These are phyloP conservation scores for Neolamprologus caudopunctatus DNA, from an alignment of 2,113 vertebrate genomes.

Conservation along the genomic window DNA sequence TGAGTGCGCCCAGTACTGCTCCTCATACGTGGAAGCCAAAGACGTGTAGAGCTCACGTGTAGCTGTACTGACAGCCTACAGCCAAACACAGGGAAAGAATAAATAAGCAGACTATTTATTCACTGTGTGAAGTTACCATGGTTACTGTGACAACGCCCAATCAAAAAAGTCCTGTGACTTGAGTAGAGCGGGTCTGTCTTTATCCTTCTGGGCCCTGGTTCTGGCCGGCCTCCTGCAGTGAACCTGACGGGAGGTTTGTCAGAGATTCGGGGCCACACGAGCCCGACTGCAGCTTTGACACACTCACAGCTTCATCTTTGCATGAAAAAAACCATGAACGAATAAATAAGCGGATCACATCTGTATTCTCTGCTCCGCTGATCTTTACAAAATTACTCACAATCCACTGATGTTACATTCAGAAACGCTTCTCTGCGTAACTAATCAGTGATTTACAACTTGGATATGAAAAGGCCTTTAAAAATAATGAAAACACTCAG, in stretches of 20 bases:
- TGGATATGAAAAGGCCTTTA: background rate
- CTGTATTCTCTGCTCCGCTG: background rate
- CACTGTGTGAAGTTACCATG: background rate
- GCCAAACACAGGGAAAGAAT: background rate
- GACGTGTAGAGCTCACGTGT: background rate
- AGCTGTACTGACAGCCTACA: background rate
- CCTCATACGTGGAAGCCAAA: accelerated
- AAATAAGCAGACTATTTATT: background rate
- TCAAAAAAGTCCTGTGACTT: background rate
- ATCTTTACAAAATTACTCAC: background rate
- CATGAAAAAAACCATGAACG: background rate
- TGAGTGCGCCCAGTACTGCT: background rate
- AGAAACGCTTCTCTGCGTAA: background rate
- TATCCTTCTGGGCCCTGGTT: no score
- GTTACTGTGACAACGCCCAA: background rate
- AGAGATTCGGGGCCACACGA: background rate
- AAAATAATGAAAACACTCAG: background rate
- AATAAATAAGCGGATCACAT: background rate
- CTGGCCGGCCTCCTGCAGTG: background rate
- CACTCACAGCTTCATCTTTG: background rate
- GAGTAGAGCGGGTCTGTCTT: background rate
- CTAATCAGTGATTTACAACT: background rate
- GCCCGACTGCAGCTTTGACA: background rate
- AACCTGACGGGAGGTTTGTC: accelerated
- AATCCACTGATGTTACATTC: background rate